Evolutionary conservation across 2,113 vertebrate genomes (phyloP).

Genomic region (Bostrychus sinensis): DNA sequence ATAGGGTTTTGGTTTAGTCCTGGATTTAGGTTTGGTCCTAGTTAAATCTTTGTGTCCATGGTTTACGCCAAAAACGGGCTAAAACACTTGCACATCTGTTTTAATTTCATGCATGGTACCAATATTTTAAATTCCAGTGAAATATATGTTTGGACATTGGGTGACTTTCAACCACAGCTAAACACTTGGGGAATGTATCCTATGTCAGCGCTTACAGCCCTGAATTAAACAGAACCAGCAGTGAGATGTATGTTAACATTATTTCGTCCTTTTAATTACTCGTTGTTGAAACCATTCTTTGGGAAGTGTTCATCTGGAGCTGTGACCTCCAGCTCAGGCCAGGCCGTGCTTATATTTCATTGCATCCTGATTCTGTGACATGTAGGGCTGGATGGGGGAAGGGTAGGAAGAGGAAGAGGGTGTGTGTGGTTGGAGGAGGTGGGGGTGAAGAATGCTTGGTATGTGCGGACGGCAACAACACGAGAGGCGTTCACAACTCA

Average conservation of each 20-base stretch:
- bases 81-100: neutral
- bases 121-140: neutral
- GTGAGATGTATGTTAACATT: neutral
- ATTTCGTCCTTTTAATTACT: neutral
- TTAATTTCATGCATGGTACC: neutral
- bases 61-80: neutral
- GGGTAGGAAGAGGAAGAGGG: slow-evolving; percentile 76
- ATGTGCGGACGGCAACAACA: slow-evolving; percentile 76
- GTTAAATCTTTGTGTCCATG: neutral
- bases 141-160: neutral
- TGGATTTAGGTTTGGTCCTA: neutral
- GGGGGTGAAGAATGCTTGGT: slow-evolving; percentile 84
- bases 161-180: neutral
- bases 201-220: neutral
- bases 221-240: neutral
- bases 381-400: slow-evolving; percentile 69
- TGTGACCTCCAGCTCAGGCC: slow-evolving; percentile 68
- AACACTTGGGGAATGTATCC: neutral
- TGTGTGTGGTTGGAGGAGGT: slow-evolving; percentile 71
- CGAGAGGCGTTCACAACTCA: slow-evolving; percentile 26
- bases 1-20: neutral
- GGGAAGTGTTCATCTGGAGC: slow-evolving; percentile 19
- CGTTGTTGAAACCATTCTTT: slow-evolving; percentile 6
- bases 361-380: slow-evolving; percentile 75
- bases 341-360: slow-evolving; percentile 69